phyloP scores from a whole-genome alignment of 1,140 invertebrate genomes.

The Lerema accius region DNA sequence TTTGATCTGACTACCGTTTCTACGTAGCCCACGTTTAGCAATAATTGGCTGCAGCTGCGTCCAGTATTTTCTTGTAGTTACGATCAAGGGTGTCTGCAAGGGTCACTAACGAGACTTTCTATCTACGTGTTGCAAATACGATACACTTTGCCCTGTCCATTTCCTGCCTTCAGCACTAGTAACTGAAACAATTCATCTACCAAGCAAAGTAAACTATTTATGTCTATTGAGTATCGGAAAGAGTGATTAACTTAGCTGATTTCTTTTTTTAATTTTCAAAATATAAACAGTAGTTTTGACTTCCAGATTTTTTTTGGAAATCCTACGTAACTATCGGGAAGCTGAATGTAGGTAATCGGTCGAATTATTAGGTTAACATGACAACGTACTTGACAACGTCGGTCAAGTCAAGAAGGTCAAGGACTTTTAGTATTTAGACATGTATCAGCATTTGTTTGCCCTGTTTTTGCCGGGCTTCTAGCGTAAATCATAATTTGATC shows the following conservation, averaged over 20 bases:
- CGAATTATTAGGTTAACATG: too few relatives aligned
- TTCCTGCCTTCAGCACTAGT: background rate
- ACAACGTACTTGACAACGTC: background rate
- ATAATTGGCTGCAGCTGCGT: conserved; percentile 24
- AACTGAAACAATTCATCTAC: too few relatives aligned
- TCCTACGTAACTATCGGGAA: too few relatives aligned
- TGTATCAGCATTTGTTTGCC: conserved; percentile 16
- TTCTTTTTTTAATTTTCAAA: too few relatives aligned
- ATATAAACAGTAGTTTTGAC: too few relatives aligned
- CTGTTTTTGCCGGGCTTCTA: conserved; percentile 16
- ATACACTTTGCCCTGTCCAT: conserved; percentile 22
- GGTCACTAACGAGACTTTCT: conserved; percentile 30
- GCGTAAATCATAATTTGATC: conserved; percentile 26
- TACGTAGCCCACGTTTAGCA: conserved; percentile 17
- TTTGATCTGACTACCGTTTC: conserved; percentile 7
- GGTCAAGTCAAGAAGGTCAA: background rate
- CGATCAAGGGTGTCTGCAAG: conserved; percentile 13
- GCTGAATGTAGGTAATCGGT: too few relatives aligned
- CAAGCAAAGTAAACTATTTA: too few relatives aligned
- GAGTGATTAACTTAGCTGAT: too few relatives aligned
- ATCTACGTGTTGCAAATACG: conserved; percentile 23
- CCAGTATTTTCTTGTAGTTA: conserved; percentile 21
- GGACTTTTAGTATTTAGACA: conserved; percentile 22
- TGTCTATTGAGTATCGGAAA: too few relatives aligned
- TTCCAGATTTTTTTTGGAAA: too few relatives aligned